Percentiles rank a stretch among this genome's conserved stretches.
These are phyloP conservation scores for Podilymbus podiceps DNA, from an alignment of 2,113 vertebrate genomes.

Conservation along the genomic window DNA sequence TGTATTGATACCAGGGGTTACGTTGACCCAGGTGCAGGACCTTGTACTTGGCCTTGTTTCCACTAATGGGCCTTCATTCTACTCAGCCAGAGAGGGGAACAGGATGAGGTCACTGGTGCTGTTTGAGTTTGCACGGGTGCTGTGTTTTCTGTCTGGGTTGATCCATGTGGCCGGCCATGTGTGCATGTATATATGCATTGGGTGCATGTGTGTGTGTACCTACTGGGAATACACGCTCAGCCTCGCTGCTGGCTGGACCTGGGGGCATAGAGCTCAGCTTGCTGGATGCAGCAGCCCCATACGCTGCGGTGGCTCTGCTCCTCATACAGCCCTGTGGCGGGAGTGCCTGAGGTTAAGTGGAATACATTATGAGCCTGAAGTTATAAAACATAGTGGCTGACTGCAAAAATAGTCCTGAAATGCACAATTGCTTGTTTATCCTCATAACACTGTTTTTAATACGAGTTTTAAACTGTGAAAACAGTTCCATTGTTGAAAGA, in stretches of 20 bases:
- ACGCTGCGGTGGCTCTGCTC: neutral
- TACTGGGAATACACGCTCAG: neutral
- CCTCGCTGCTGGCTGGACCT: neutral
- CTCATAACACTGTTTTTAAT: neutral
- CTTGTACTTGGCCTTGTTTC: neutral
- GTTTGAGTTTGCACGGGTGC: neutral
- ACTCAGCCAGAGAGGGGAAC: neutral
- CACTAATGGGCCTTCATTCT: neutral
- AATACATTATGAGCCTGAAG: slow-evolving; percentile 37
- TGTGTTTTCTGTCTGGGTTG: neutral
- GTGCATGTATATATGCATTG: neutral
- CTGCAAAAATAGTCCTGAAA: slow-evolving; percentile 6
- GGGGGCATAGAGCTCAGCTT: neutral
- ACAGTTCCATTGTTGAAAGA: neutral
- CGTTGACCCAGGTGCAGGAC: no score
- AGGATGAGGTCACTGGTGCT: neutral
- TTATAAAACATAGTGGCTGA: neutral
- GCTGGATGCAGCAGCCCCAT: neutral
- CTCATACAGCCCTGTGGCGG: neutral
- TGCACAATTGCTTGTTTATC: neutral
- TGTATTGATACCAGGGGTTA: no score
- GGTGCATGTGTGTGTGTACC: neutral
- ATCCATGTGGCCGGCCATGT: neutral
- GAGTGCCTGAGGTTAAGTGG: slow-evolving; percentile 19
- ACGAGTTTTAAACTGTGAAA: neutral